Conservation (phyloP, 2,888 invertebrate genomes). For the Yponomeuta cagnagella region DNA sequence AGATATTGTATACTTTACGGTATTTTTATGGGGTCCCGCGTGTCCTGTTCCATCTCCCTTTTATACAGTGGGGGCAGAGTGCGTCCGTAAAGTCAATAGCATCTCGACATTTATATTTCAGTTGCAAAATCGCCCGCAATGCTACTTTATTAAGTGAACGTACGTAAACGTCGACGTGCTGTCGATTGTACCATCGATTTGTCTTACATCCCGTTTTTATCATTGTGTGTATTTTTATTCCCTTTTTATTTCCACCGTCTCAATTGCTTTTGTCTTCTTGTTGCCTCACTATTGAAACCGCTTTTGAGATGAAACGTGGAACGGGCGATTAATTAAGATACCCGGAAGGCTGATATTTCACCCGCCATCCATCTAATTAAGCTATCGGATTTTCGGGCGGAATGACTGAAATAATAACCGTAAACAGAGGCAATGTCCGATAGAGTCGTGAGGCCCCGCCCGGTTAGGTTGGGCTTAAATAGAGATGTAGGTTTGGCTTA, state of each 20-base stretch:
- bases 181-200: not conserved
- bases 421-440: not conserved
- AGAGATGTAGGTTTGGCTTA: not conserved
- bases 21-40: conserved; percentile 36
- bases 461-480: not conserved
- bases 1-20: conserved; percentile 45
- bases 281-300: not conserved
- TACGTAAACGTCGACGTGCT: not conserved
- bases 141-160: too few species aligned
- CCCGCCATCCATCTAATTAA: not conserved
- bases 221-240: not conserved
- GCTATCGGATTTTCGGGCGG: not conserved
- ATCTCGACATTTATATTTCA: too few species aligned
- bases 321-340: not conserved
- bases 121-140: too few species aligned
- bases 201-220: not conserved
- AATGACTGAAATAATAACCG: not conserved
- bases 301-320: not conserved
- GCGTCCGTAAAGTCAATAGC: too few species aligned
- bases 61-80: not conserved
- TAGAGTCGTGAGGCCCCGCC: not conserved
- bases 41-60: conserved; percentile 18
- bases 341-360: not conserved
- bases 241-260: not conserved
- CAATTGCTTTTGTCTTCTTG: not conserved